These are phyloP conservation scores for Drosophila longiperda DNA, from an alignment of 2,888 invertebrate genomes.

Conservation along the genomic window DNA sequence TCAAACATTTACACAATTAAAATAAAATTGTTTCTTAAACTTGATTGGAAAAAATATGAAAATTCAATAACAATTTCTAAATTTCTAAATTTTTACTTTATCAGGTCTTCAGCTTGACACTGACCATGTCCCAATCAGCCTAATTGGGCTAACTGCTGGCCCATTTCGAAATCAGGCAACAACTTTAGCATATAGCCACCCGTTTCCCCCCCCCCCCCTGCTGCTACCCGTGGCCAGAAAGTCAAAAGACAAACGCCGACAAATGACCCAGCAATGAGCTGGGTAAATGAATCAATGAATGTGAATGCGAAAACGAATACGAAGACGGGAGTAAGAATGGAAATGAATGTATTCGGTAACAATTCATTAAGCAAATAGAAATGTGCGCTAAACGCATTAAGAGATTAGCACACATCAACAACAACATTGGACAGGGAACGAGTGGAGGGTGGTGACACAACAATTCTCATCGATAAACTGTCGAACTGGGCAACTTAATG, in stretches of 20 bases:
- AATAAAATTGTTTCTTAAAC: neutral
- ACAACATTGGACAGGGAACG: slow-evolving; percentile 11
- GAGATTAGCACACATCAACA: slow-evolving; percentile 83
- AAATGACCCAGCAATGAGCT: slow-evolving; percentile 72
- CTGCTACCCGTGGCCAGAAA: slow-evolving; percentile 11
- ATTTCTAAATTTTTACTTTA: neutral
- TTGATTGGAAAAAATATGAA: neutral
- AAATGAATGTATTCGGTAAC: slow-evolving; percentile 76
- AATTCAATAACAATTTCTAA: neutral
- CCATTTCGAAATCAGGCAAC: slow-evolving; percentile 44
- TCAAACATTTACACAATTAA: neutral
- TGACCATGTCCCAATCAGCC: slow-evolving; percentile 66
- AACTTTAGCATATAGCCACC: slow-evolving; percentile 12
- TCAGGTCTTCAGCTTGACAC: slow-evolving; percentile 33
- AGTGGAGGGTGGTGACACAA: slow-evolving; percentile 6
- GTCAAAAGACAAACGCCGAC: slow-evolving; percentile 77
- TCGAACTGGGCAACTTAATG: slow-evolving; percentile 71
- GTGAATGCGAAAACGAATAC: slow-evolving; percentile 30
- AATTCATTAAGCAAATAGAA: slow-evolving; percentile 81
- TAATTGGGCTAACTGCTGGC: slow-evolving; percentile 63
- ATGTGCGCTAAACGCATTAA: slow-evolving; percentile 83
- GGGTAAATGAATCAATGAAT: slow-evolving; percentile 69
- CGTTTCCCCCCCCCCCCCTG: neutral
- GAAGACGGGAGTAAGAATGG: slow-evolving; percentile 43
- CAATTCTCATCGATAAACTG: slow-evolving; percentile 66